A percentile compares a stretch with the other conserved stretches of the same genome.
Evolutionary conservation across 2,113 vertebrate species (phyloP).

Genomic region (Polypterus senegalus): DNA sequence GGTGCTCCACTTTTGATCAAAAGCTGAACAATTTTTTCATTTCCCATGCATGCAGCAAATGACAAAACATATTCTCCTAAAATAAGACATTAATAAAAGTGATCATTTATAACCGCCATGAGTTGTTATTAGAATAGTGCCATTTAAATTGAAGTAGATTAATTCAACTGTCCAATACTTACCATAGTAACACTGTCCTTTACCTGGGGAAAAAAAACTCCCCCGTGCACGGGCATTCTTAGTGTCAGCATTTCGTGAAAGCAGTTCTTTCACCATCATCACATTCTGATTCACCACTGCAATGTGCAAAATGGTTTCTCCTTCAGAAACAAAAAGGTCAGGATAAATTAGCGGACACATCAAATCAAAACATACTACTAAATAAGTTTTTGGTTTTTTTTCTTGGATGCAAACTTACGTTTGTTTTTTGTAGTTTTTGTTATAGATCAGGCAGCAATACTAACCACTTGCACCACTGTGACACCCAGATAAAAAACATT

Average conservation of each 20-base stretch:
- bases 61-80: constrained; percentile 17
- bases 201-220: constrained; percentile 20
- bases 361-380: too few relatives aligned
- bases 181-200: constrained; percentile 22
- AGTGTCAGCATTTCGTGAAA: constrained; percentile 15
- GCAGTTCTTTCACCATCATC: constrained; percentile 18
- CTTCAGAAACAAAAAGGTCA: constrained; percentile 5
- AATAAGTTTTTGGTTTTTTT: too few relatives aligned
- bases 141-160: not conserved
- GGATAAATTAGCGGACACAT: too few relatives aligned
- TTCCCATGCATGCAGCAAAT: constrained; percentile 5
- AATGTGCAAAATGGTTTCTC: constrained; percentile 21
- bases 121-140: constrained; percentile 3
- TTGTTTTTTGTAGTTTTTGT: too few relatives aligned
- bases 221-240: constrained; percentile 10
- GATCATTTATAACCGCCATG: constrained; percentile 5
- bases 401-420: too few relatives aligned
- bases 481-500: too few relatives aligned
- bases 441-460: too few relatives aligned
- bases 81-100: constrained; percentile 12
- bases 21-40: constrained; percentile 9
- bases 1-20: constrained; percentile 14
- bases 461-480: too few relatives aligned
- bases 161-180: constrained; percentile 1
- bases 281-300: constrained; percentile 19